A percentile compares a stretch with the other conserved stretches of the same genome.
These are phyloP conservation scores for Diarsia brunnea DNA, from an alignment of 2,888 invertebrate species.

Conservation along the genomic window DNA sequence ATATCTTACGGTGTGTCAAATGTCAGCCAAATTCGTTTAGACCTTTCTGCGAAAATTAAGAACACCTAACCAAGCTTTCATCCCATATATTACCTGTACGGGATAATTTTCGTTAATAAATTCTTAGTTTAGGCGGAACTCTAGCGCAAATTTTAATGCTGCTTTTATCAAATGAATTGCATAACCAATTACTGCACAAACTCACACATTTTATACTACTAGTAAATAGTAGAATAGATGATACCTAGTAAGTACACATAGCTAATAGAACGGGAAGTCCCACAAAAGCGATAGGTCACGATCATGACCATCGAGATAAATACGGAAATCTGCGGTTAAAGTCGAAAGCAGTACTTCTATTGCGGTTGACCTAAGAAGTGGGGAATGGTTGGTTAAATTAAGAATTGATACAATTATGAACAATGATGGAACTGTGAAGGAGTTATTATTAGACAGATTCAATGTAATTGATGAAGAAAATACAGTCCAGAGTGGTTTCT, in stretches of 20 bases:
- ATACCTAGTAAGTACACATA: slow-evolving; percentile 12
- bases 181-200: background rate
- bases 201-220: background rate
- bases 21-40: background rate
- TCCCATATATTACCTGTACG: background rate
- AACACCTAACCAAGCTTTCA: background rate
- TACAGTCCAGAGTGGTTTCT: background rate
- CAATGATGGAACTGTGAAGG: background rate
- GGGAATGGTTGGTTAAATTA: background rate
- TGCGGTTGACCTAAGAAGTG: slow-evolving; percentile 4
- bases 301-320: slow-evolving; percentile 20
- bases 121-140: background rate
- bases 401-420: slow-evolving; percentile 2
- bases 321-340: slow-evolving; percentile 14
- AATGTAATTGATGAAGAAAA: slow-evolving; percentile 12
- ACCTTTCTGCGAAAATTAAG: background rate
- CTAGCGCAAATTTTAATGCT: background rate
- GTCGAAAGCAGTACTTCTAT: background rate
- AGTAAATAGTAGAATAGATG: background rate
- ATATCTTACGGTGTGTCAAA: background rate
- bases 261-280: slow-evolving; percentile 43
- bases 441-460: background rate
- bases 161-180: background rate
- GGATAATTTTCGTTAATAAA: background rate
- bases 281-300: slow-evolving; percentile 44